Percentiles rank a stretch among this genome's conserved stretches.
Conservation (phyloP, 2,888 invertebrate genomes). For the Watsonalla binaria region DNA sequence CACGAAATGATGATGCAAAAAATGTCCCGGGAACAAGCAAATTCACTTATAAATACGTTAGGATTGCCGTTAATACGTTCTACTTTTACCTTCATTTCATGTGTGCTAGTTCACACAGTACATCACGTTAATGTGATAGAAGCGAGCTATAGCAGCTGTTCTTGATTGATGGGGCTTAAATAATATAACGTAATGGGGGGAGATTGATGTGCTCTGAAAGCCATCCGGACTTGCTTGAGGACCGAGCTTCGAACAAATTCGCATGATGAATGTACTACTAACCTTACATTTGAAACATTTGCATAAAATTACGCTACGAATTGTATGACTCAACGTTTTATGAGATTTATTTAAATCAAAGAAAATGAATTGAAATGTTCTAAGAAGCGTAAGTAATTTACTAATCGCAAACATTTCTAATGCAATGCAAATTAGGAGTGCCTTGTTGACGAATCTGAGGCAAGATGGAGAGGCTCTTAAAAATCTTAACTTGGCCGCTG, state of each 20-base stretch:
- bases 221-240: constrained; percentile 21
- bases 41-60: background rate
- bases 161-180: constrained; percentile 54
- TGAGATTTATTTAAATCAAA: too few relatives aligned
- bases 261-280: background rate
- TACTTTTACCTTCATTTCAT: background rate
- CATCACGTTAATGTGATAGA: constrained; percentile 12
- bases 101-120: constrained; percentile 6
- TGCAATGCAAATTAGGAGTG: background rate
- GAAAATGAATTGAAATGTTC: too few relatives aligned
- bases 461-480: background rate
- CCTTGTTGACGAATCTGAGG: background rate
- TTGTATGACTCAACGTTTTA: too few relatives aligned
- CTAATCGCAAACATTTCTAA: background rate
- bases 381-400: too few relatives aligned
- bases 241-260: constrained; percentile 12
- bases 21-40: background rate
- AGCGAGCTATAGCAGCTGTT: constrained; percentile 42
- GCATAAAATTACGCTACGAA: too few relatives aligned
- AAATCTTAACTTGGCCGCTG: background rate
- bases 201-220: constrained; percentile 40
- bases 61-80: background rate
- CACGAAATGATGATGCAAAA: too few relatives aligned
- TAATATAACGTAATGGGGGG: constrained; percentile 39
- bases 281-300: too few relatives aligned